Evolutionary conservation across 2,113 vertebrate genomes (phyloP), one percentile per base, ranked within the genome.

Genomic region (Canis aureus): DNA sequence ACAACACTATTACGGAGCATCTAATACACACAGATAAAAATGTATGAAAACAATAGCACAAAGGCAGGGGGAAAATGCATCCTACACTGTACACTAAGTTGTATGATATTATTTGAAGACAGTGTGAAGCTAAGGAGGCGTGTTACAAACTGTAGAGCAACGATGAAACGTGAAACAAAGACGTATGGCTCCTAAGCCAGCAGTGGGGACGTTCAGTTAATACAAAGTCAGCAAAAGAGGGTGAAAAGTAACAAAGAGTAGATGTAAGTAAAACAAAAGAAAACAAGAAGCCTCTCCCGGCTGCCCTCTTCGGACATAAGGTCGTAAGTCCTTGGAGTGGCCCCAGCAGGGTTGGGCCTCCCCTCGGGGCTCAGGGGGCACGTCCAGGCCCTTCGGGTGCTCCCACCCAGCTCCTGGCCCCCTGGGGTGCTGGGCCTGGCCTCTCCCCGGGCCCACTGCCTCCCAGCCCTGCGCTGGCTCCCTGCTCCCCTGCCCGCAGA

Each of bases 361-460:
- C 22, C 29, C 4, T 13, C 11, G 13, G 2, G 12, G 11, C 59
- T 60, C 4, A 7, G 71, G 27, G 35, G 27, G 43, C 43, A 43
- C 6, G 43, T 43, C 43, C 43, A 43, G 43, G 43, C 43, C 43
- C 43, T 43, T 43, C 43, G 43, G 43, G 43, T 43, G 43, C 43
- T 43, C 43, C 43, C 43, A 43, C 43, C 43, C 43, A 43, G 43
- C 27, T 13, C 35, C 32, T 62, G 23, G 23, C 5, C 55, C 51
- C 59, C 11, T 62, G 0, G 0, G 57, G 19, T 3, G 3, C 3
- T 15, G 79, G 32, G 29, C 3, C 38, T 0, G 62, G 62, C 83
- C 16, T 20, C n/a, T 55, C 23, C 35, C 43, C 0, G 16, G 15
- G 10, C 55, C 49, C 0, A 0, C 11, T n/a, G 38, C 59, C 84